These are phyloP conservation scores for Lasioglossum baleicum DNA, from an alignment of 1,140 invertebrate genomes.

Conservation along the genomic window DNA sequence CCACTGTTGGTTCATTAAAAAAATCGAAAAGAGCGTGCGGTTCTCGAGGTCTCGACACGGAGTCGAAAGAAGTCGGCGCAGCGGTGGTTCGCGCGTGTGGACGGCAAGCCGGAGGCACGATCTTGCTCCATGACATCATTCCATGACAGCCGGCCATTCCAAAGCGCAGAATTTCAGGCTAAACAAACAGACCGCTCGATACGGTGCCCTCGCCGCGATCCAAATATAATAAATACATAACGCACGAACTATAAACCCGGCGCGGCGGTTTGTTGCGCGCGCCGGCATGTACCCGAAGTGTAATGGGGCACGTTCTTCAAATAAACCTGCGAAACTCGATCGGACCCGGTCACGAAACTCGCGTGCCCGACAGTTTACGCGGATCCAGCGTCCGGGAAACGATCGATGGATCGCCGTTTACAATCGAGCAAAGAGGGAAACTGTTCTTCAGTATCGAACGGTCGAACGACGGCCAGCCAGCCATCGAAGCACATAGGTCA, in stretches of 20 bases:
- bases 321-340: slow-evolving; percentile 66
- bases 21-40: neutral
- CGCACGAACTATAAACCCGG: slow-evolving; percentile 63
- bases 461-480: neutral
- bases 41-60: neutral
- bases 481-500: slow-evolving; percentile 22
- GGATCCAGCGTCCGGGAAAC: neutral
- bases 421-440: slow-evolving; percentile 1
- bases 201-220: slow-evolving; percentile 59
- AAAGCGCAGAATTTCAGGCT: slow-evolving; percentile 75
- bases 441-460: neutral
- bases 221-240: slow-evolving; percentile 63
- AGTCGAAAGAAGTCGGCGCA: slow-evolving; percentile 1
- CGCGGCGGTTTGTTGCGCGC: slow-evolving; percentile 56
- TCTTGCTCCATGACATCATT: slow-evolving; percentile 79
- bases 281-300: slow-evolving; percentile 15
- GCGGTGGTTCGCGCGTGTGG: slow-evolving; percentile 1
- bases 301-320: slow-evolving; percentile 57
- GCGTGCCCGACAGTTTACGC: neutral
- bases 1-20: too few relatives aligned
- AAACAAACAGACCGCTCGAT: slow-evolving; percentile 72
- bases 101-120: slow-evolving; percentile 41
- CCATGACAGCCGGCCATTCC: slow-evolving; percentile 77
- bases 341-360: neutral
- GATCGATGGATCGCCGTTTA: neutral